Evolutionary conservation across 2,888 invertebrate species (phyloP).

Genomic region (Leistus spinibarbis): DNA sequence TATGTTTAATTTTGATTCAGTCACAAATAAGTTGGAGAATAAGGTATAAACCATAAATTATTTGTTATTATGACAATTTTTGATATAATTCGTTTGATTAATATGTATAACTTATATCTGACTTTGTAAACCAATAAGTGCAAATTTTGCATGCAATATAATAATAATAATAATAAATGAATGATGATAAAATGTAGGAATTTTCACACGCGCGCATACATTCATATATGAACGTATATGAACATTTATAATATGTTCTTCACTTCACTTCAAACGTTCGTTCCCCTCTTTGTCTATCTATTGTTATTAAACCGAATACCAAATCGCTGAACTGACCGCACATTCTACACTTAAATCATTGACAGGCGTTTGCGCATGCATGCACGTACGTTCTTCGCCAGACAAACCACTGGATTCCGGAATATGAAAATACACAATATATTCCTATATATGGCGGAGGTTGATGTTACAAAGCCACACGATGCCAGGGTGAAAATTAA

Average conservation of each 20-base stretch:
- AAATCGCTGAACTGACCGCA: slow-evolving; percentile 15
- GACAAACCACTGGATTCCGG: neutral
- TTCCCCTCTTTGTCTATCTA: too few relatives aligned
- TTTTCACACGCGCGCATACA: neutral
- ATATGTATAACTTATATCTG: too few relatives aligned
- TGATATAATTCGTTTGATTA: too few relatives aligned
- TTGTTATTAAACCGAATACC: slow-evolving; percentile 31
- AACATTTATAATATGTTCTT: slow-evolving; percentile 20
- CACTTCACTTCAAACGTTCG: neutral
- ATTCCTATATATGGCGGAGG: too few relatives aligned
- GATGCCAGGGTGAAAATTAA: neutral
- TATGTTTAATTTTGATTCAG: too few relatives aligned
- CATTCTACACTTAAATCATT: slow-evolving; percentile 19
- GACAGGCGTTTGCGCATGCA: neutral
- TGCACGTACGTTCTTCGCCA: neutral
- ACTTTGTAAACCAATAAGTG: too few relatives aligned
- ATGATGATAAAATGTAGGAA: neutral
- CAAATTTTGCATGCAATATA: too few relatives aligned
- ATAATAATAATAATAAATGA: neutral
- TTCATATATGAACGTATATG: neutral
- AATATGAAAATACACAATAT: neutral
- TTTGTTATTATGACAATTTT: too few relatives aligned
- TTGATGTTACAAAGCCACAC: too few relatives aligned
- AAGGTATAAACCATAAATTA: too few relatives aligned
- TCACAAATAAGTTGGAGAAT: too few relatives aligned